phyloP scores from a whole-genome alignment of 1,140 invertebrate species.

The Whitmania pigra region DNA sequence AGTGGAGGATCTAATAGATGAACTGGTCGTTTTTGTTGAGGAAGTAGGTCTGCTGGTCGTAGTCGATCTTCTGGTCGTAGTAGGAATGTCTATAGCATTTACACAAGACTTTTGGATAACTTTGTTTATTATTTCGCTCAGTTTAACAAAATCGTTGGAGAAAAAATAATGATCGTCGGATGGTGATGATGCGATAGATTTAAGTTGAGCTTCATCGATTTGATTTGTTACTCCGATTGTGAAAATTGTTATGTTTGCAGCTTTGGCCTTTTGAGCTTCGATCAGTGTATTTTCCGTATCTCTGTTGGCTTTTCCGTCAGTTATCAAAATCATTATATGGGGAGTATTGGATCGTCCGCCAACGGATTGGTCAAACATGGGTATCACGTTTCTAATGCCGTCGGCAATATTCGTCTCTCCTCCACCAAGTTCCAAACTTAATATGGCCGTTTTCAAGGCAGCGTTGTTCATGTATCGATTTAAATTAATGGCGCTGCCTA shows the following conservation, averaged over 20 bases:
- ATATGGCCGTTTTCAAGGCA: neutral
- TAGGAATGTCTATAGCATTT: neutral
- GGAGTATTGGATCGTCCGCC: conserved; percentile 3
- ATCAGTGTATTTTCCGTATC: conserved; percentile 11
- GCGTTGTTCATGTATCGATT: neutral
- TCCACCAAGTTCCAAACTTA: conserved; percentile 6
- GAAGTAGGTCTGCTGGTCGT: no score
- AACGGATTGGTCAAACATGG: conserved; percentile 2
- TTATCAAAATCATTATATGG: conserved; percentile 13
- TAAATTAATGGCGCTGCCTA: neutral
- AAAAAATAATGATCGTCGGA: conserved; percentile 12
- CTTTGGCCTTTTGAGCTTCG: neutral
- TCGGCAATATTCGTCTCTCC: conserved; percentile 18
- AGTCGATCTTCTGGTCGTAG: conserved; percentile 6
- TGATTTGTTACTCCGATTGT: conserved; percentile 17
- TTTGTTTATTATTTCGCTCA: neutral
- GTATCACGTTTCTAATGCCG: neutral
- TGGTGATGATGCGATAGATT: conserved; percentile 1
- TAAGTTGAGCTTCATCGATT: conserved; percentile 13
- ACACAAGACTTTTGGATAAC: neutral
- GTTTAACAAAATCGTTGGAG: neutral
- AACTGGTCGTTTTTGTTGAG: no score
- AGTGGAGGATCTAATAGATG: neutral
- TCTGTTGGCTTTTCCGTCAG: conserved; percentile 16
- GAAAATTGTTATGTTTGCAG: conserved; percentile 11